phyloP scores from a whole-genome alignment of 1,140 invertebrate genomes.

The Drosophila ercepeae region DNA sequence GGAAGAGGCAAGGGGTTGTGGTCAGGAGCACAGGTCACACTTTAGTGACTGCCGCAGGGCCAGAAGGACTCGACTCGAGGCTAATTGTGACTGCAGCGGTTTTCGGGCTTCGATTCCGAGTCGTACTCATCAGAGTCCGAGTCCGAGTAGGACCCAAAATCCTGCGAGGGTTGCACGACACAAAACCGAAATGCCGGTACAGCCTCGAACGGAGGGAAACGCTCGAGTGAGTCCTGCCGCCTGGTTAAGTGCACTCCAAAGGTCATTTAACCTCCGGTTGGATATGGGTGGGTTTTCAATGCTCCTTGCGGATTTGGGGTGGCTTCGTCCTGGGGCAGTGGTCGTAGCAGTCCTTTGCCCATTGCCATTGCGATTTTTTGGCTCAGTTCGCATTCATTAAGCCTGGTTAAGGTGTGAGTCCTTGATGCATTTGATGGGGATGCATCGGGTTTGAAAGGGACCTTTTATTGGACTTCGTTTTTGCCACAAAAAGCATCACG shows the following conservation, averaged over 20 bases:
- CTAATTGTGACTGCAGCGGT: constrained; percentile 56
- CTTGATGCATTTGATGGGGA: constrained; percentile 7
- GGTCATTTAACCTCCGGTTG: constrained; percentile 49
- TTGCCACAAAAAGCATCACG: background rate
- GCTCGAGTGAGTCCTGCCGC: constrained; percentile 27
- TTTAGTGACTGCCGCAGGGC: constrained; percentile 51
- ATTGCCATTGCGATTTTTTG: constrained; percentile 21
- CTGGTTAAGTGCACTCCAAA: constrained; percentile 39
- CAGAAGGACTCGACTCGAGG: constrained; percentile 33
- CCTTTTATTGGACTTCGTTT: background rate
- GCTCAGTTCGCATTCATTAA: constrained; percentile 49
- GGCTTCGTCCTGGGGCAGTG: constrained; percentile 5
- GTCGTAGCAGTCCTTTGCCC: background rate
- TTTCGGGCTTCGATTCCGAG: constrained; percentile 3
- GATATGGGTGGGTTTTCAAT: constrained; percentile 38
- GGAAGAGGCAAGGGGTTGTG: constrained; percentile 28
- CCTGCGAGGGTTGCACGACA: constrained; percentile 45
- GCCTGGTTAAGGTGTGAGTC: constrained; percentile 20
- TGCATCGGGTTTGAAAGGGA: background rate
- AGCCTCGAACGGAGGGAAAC: constrained; percentile 30
- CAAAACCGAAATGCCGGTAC: constrained; percentile 3
- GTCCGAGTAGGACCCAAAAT: constrained; percentile 48
- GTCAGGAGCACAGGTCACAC: constrained; percentile 58
- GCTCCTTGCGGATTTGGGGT: constrained; percentile 9
- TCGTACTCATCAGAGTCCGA: constrained; percentile 43